These are phyloP conservation scores for Helobdella robusta DNA, from an alignment of 2,888 invertebrate species.

Conservation along the genomic window DNA sequence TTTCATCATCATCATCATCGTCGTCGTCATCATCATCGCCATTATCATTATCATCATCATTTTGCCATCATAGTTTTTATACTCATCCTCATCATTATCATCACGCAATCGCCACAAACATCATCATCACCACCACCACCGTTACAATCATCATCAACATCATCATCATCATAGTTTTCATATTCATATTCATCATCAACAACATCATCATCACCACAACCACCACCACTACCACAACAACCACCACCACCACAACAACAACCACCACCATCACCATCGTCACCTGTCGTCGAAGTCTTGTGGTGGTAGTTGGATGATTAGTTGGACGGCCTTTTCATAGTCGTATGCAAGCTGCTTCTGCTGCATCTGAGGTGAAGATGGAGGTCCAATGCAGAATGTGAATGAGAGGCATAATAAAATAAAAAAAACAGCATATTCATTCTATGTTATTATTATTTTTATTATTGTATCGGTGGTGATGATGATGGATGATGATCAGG, in stretches of 20 bases:
- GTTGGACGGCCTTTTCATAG: constrained; percentile 80
- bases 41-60: constrained; percentile 16
- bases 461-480: not conserved
- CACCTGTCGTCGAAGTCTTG: constrained; percentile 70
- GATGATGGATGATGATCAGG: not conserved
- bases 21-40: constrained; percentile 13
- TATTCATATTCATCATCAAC: too few relatives aligned
- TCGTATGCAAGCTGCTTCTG: constrained; percentile 50
- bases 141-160: not conserved
- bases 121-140: not conserved
- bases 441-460: not conserved
- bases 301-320: constrained; percentile 90
- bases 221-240: too few relatives aligned
- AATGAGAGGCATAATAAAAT: not conserved
- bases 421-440: not conserved
- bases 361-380: not conserved
- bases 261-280: not conserved
- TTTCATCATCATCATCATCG: constrained; percentile 9
- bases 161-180: not conserved
- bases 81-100: too few relatives aligned
- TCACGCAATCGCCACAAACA: not conserved
- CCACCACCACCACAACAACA: too few relatives aligned
- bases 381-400: not conserved
- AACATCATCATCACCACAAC: too few relatives aligned
- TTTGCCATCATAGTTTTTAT: constrained; percentile 1